Evolutionary conservation across 2,888 invertebrate genomes (phyloP), one percentile per base, ranked within the genome.

Genomic region (Dorcus hopei): DNA sequence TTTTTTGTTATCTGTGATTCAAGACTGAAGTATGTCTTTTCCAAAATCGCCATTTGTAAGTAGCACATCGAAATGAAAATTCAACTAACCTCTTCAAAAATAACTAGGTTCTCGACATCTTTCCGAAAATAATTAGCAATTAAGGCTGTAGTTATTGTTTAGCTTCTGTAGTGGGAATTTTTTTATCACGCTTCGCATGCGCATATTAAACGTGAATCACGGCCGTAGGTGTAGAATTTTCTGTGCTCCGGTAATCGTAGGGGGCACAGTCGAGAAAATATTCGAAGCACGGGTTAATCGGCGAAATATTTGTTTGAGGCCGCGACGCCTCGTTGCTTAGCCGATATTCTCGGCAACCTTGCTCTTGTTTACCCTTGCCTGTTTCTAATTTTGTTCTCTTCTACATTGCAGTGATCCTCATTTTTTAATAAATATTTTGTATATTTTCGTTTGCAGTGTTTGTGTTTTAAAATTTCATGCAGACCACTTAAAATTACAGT

Each of bases 21-120:
- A 43, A 58, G 58, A 43, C 58, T 45, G 54, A 58, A 58, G 50
- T 58, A 68, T 68, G 68, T 62, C 68, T 50, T 68, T 67, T 65
- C 61, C 68, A 59, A 64, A 65, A 64, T 62, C 67, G 41, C 56
- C 64, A 61, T 67, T 67, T 65, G 68, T 68, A 65, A 68, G 68
- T 68, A 65, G 49, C 52, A 57, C 40, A 38, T 50, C 49, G 52
- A 58, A 58, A 58, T 58, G 53, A 58, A 58, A 58, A 58, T 53
- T 58, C 53, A 53, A 58, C 58, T 58, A 58, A 58, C 58, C 14
- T 19, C 16, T 45, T 51, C 47, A 19, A 57, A 49, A 48, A 51
- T 57, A 57, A 57, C 47, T 26, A 38, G 45, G 23, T 57, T 26
- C 11, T 51, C 45, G 51, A 57, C 38, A 47, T 47, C 47, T 26